Percentiles rank a stretch among this genome's conserved stretches.
Conservation (phyloP, 1,140 invertebrate genomes). For the Globodera ellingtonae region DNA sequence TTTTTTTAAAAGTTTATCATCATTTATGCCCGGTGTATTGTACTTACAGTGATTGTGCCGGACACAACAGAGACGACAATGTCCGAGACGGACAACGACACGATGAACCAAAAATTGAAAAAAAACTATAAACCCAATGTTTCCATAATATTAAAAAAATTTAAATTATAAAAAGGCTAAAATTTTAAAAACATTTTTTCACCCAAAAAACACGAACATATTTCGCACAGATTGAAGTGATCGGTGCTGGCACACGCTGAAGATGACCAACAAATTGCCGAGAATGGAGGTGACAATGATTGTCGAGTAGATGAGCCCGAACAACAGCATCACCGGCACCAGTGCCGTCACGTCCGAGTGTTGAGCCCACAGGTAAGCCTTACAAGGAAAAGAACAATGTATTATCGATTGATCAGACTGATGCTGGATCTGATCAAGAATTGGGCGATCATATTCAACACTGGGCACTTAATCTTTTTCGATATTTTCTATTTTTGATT, state of each 20-base stretch:
- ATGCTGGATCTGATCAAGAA: no score
- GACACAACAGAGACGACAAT: conserved; percentile 62
- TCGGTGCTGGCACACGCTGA: conserved; percentile 68
- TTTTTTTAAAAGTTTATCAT: background rate
- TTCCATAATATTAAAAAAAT: background rate
- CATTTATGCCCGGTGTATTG: background rate
- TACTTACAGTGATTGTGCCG: conserved; percentile 58
- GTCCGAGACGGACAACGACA: conserved; percentile 57
- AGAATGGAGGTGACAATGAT: conserved; percentile 48
- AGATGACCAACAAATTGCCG: conserved; percentile 46
- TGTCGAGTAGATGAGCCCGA: conserved; percentile 42
- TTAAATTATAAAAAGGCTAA: no score
- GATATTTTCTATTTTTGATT: no score
- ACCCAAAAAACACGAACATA: conserved; percentile 49
- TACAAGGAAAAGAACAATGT: conserved; percentile 10
- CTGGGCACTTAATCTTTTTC: no score
- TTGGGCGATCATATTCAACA: no score
- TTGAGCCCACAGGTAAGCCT: conserved; percentile 41
- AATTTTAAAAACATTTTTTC: no score
- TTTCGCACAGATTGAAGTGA: conserved; percentile 62
- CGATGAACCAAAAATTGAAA: conserved; percentile 15
- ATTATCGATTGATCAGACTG: no score
- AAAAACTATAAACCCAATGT: conserved; percentile 4
- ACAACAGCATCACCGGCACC: conserved; percentile 46
- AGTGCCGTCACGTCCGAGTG: conserved; percentile 45